Evolutionary conservation across 1,140 invertebrate genomes (phyloP), one percentile per base, ranked within the genome.

Genomic region (Nephila pilipes): DNA sequence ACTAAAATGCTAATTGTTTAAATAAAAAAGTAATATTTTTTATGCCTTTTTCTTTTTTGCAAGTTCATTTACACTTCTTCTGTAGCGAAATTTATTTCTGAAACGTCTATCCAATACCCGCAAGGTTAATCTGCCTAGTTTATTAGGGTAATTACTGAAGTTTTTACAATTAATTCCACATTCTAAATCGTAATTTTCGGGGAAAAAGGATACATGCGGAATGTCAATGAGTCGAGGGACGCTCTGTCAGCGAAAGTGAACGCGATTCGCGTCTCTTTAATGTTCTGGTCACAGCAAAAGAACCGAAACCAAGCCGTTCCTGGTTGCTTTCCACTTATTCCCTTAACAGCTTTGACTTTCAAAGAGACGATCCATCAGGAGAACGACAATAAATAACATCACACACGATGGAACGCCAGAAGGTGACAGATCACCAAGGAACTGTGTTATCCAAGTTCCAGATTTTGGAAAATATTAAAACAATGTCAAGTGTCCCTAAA

Each of bases 351-450:
- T 54, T 54, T 36, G 38, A 80, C 75, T 83, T 55, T 20, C 14
- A n/a, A 54, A n/a, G 80, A 29, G 83, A 85, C 83, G 55, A 57
- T 85, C 55, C 83, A 85, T 85, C 57, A 60, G 54, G 32, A 22
- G 14, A 60, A 32, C 18, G 20, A 58, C 32, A 55, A 85, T 85
- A 85, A 85, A 85, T 57, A 57, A 60, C 55, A 32, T 32, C 14
- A 22, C 54, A 57, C 83, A 55, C 60, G 83, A 85, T 12, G 55
- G 54, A 85, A 85, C 55, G 12, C 54, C 83, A 18, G 54, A 32
- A 29, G 55, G 83, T 85, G 83, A 85, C 83, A 36, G 25, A 60
- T 58, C 55, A 10, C 12, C 83, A 58, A 60, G 29, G 57, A 85
- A 85, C 83, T 32, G 83, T 25, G 83, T 60, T 85, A 85, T 57